Evolutionary conservation across 2,888 invertebrate genomes (phyloP), one percentile per base, ranked within the genome.

Genomic region (Nebria salina): DNA sequence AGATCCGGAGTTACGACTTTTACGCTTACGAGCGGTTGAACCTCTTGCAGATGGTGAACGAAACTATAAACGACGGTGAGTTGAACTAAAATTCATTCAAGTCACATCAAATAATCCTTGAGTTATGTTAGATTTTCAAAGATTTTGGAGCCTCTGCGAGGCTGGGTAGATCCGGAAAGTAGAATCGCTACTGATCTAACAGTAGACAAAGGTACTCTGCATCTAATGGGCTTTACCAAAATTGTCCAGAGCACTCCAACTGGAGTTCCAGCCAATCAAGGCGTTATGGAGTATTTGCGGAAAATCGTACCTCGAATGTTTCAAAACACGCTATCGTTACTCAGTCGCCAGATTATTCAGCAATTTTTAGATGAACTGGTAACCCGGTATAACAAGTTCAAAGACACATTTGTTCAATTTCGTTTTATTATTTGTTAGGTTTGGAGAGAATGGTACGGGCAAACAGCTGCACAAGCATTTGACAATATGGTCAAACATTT

Each of bases 271-370:
- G 82, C 89, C 86, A 86, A 89, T 86, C 72, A 87, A 74, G 86
- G 86, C 78, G 94, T 97, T 7, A 97, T 97, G 97, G 96, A 96
- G 86, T 97, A 97, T 86, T 88, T 97, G 83, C 90, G 96, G 43
- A 92, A 95, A 83, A 95, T 96, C 77, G 96, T 97, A 2, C 97
- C 97, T 0, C 92, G 96, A 85, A 96, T 97, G 96, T 97, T 97
- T 89, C 95, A 96, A 90, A 96, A 96, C 84, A 96, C 96, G 0
- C 88, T 97, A 7, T 95, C 96, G 9, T 87, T 96, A 83, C 89
- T 97, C 0, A 96, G 95, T 1, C 91, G 95, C 73, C 95, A 95
- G 88, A 95, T 96, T 87, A 96, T 97, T 85, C 97, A 97, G 88
- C 96, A 96, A 88, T 97, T 97, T 88, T 89, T 97, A 83, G 97